Evolutionary conservation across 1,140 invertebrate species (phyloP), one percentile per base, ranked within the genome.

Genomic region (Chelonus insularis): DNA sequence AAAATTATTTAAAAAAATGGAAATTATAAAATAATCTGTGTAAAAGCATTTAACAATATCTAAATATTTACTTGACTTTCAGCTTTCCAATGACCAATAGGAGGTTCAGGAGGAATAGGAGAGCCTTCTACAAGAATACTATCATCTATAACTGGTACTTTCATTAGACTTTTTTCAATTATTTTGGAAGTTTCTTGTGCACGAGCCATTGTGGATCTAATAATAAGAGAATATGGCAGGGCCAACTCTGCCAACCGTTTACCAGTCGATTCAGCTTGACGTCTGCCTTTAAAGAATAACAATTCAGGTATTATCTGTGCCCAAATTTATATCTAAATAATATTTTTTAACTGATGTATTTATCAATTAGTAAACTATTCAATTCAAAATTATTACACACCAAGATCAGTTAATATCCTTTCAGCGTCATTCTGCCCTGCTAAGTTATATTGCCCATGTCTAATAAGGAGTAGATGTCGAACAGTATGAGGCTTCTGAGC

Each of bases 31-130:
- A n/a, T n/a, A n/a, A n/a, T n/a, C n/a, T n/a, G n/a, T n/a, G n/a
- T n/a, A n/a, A n/a, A n/a, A n/a, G n/a, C n/a, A n/a, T n/a, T n/a
- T n/a, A n/a, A n/a, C n/a, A n/a, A n/a, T n/a, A n/a, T n/a, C n/a
- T n/a, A n/a, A n/a, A n/a, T n/a, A n/a, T n/a, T n/a, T n/a, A n/a
- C n/a, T n/a, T n/a, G n/a, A n/a, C n/a, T 77, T 74, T 93, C 92
- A 1, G 95, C 91, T 74, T 85, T 89, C 94, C 95, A 98, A 70
- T 88, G 85, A 1, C 89, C 88, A 0, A 91, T 82, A 0, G 93
- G 90, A 1, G 97, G 97, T 71, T 99, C 96, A 0, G 95, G 95
- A 5, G 95, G 95, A 69, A 96, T 89, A 0, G 97, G 97, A 1
- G 94, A 92, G 5, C 97, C 98, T 72, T 94, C 87, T n/a, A 98